phyloP scores from a whole-genome alignment of 2,113 vertebrate species.

The Apus apus region DNA sequence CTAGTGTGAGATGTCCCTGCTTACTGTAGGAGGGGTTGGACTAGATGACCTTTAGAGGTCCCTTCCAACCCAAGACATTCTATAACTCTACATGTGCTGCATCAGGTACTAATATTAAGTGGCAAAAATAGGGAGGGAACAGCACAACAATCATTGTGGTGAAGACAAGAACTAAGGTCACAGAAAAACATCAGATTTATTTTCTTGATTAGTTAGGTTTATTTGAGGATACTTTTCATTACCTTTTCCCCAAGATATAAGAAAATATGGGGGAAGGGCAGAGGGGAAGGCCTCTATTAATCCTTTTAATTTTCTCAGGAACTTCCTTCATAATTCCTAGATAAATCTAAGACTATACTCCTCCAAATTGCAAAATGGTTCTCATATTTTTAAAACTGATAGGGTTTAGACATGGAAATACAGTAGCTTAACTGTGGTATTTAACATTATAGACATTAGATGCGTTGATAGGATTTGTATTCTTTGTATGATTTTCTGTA shows the following conservation, averaged over 20 bases:
- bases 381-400: not conserved
- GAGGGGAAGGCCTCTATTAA: not conserved
- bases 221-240: not conserved
- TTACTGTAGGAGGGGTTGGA: too few species aligned
- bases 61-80: too few species aligned
- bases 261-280: not conserved
- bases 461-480: not conserved
- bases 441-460: not conserved
- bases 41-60: too few species aligned
- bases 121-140: not conserved
- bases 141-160: accelerated
- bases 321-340: not conserved
- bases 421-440: not conserved
- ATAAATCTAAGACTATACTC: not conserved
- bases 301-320: not conserved
- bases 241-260: not conserved
- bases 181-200: not conserved
- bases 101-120: not conserved
- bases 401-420: not conserved
- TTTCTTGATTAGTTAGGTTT: not conserved
- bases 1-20: too few species aligned
- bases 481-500: not conserved
- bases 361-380: not conserved
- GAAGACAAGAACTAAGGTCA: not conserved
- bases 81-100: not conserved